A percentile compares a stretch with the other conserved stretches of the same genome.
Evolutionary conservation across 2,797 vertebrate genomes (phyloP).

Genomic region (Ptychadena robeensis): DNA sequence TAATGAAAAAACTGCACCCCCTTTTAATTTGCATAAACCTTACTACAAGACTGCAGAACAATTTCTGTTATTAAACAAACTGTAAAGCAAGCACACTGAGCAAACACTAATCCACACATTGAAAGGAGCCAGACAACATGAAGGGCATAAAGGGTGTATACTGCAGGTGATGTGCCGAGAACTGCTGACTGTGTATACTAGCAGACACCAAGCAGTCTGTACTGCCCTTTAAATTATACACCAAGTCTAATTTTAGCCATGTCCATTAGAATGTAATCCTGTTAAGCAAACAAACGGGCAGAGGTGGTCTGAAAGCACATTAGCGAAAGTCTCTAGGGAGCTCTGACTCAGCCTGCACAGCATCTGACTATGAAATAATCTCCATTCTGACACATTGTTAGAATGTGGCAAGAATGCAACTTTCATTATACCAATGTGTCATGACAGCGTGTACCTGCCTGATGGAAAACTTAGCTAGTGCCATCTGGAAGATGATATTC

Average conservation of each 20-base stretch:
- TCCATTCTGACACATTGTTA: conserved; percentile 46
- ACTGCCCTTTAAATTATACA: conserved; percentile 1
- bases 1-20: too few species aligned
- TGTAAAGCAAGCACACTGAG: too few species aligned
- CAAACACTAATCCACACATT: neutral
- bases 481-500: conserved; percentile 29
- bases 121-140: neutral
- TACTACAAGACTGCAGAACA: too few species aligned
- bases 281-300: conserved; percentile 48
- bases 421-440: conserved; percentile 38
- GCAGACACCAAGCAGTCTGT: conserved; percentile 15
- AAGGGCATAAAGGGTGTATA: conserved; percentile 6
- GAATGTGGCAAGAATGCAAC: conserved; percentile 33
- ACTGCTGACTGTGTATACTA: conserved; percentile 25
- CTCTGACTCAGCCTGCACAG: conserved; percentile 37
- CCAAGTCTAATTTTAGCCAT: conserved; percentile 45
- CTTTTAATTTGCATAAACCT: too few species aligned
- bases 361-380: conserved; percentile 28
- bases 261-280: conserved; percentile 45
- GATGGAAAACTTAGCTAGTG: conserved; percentile 20
- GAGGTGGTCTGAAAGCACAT: conserved; percentile 55
- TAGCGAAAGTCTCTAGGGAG: conserved; percentile 42
- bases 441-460: conserved; percentile 39
- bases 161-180: conserved; percentile 19
- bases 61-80: too few species aligned